phyloP scores from a whole-genome alignment of 2,888 invertebrate genomes.

The Brachynemurus nebulosus region DNA sequence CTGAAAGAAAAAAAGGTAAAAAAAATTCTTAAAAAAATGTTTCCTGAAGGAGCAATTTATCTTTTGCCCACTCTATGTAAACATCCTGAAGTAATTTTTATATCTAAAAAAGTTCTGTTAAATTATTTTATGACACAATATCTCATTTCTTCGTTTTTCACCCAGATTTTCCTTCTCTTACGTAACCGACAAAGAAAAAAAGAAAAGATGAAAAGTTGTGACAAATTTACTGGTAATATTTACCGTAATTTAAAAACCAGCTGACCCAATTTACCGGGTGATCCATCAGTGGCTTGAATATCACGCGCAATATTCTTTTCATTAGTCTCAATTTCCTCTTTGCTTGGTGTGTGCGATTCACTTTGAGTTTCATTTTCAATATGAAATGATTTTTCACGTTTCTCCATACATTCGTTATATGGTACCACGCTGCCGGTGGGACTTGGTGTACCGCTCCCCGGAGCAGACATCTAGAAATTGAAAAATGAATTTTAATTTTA shows the following conservation, averaged over 20 bases:
- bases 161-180: too few relatives aligned
- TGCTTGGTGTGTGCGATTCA: conserved; percentile 33
- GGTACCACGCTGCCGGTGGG: conserved; percentile 31
- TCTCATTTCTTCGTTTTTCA: background rate
- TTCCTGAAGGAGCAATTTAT: too few relatives aligned
- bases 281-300: conserved; percentile 35
- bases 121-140: background rate
- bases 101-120: too few relatives aligned
- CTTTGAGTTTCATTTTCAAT: conserved; percentile 32
- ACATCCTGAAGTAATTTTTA: too few relatives aligned
- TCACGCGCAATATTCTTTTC: conserved; percentile 38
- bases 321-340: conserved; percentile 41
- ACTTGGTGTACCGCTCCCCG: conserved; percentile 29
- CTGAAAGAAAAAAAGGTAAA: too few relatives aligned
- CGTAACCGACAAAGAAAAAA: too few relatives aligned
- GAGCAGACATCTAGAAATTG: conserved; percentile 25
- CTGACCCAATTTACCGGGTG: conserved; percentile 64
- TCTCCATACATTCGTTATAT: conserved; percentile 24
- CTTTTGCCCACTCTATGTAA: too few relatives aligned
- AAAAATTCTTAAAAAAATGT: too few relatives aligned
- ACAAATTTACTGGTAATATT: too few relatives aligned
- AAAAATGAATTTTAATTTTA: conserved; percentile 1
- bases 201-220: conserved; percentile 7
- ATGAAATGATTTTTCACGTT: background rate
- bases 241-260: conserved; percentile 76